phyloP scores from a whole-genome alignment of 2,113 vertebrate genomes.

The Emydocephalus ijimae region DNA sequence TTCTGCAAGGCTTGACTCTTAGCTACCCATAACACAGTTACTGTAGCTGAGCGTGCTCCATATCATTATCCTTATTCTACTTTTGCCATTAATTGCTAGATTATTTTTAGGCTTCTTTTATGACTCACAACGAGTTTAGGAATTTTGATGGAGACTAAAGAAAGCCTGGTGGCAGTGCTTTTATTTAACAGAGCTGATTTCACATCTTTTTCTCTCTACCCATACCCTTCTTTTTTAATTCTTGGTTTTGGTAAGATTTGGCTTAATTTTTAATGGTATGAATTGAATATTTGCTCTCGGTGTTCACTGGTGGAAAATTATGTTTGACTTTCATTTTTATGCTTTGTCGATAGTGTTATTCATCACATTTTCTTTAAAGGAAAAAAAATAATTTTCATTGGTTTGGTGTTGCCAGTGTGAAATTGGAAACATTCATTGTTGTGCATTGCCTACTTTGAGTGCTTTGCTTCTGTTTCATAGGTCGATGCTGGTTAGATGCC shows the following conservation, averaged over 20 bases:
- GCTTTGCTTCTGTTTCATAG: conserved; percentile 63
- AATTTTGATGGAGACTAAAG: background rate
- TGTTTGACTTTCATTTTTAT: background rate
- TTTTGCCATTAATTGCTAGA: background rate
- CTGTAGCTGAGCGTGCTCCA: background rate
- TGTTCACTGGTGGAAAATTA: background rate
- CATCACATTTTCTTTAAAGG: background rate
- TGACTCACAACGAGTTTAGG: background rate
- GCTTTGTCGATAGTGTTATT: background rate
- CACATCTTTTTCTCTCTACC: background rate
- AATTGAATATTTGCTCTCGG: background rate
- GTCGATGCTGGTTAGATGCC: conserved; percentile 96
- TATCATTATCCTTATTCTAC: background rate
- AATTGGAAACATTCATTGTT: conserved; percentile 15
- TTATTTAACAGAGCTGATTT: background rate
- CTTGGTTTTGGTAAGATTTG: background rate
- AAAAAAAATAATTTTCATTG: background rate
- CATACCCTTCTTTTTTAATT: background rate
- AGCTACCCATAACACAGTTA: background rate
- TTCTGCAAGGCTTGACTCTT: background rate
- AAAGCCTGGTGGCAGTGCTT: background rate
- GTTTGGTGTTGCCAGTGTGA: background rate
- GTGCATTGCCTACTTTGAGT: background rate
- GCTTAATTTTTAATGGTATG: background rate
- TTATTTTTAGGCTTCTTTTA: background rate